Base-by-base conservation (phyloP, 1,140 invertebrate species). In the Anagrus nilaparvatae region DNA sequence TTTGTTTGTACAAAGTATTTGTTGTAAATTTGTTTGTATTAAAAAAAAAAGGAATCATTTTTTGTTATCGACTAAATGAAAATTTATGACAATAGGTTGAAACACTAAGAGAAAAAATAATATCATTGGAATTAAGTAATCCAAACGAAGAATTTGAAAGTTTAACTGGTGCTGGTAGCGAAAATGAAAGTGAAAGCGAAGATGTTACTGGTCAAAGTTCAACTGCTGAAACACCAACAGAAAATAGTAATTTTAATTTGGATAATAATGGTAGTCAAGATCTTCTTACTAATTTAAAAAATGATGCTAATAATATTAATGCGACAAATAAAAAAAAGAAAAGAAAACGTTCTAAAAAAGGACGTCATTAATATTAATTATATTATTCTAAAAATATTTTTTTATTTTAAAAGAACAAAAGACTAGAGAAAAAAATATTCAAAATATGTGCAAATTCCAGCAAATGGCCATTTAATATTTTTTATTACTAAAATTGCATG, bases 21-120 rank as follows among this genome's bases (percentile, higher is more conserved):
- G 13, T 1, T 10, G 36, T 6, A 20, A 30, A n/a, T n/a, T n/a
- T n/a, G n/a, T n/a, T n/a, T n/a, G n/a, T n/a, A n/a, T n/a, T 2
- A 5, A 16, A 31, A 20, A 25, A 14, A 3, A 13, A 7, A 27
- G 19, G 30, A 24, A 7, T 28, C 14, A 32, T 13, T 18, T n/a
- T n/a, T n/a, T n/a, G n/a, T n/a, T n/a, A n/a, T n/a, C n/a, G n/a
- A n/a, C n/a, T n/a, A n/a, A n/a, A n/a, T n/a, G n/a, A n/a, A n/a
- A n/a, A n/a, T n/a, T n/a, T n/a, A 30, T 48, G 18, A 24, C 10
- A 33, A 46, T 62, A 90, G 86, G 84, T 89, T 54, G 85, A 90
- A 72, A 88, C 84, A 31, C 79, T 84, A 36, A 78, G 84, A 65
- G 84, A 88, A 65, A 87, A 87, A 67, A 88, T 89, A 51, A 86